Conservation (phyloP, 2,113 vertebrate genomes). For the Syngnathus typhle region DNA sequence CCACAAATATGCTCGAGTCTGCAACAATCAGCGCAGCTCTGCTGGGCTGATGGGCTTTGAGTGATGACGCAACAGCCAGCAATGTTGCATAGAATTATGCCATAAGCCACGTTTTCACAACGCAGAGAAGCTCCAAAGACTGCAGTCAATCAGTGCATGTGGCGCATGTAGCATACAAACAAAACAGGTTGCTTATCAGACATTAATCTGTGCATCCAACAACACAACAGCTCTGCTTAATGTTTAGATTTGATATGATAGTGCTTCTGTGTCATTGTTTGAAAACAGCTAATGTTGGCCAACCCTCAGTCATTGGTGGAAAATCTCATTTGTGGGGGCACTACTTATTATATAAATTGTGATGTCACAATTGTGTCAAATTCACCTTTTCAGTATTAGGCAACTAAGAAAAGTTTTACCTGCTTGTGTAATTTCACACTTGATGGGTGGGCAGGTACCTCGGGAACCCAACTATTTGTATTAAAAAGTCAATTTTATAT, state of each 20-base stretch:
- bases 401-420: background rate
- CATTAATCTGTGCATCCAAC: too few relatives aligned
- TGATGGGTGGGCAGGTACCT: background rate
- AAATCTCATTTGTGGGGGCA: too few relatives aligned
- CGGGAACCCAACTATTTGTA: background rate
- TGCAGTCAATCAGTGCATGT: too few relatives aligned
- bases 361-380: constrained; percentile 21
- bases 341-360: too few relatives aligned
- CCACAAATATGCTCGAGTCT: background rate
- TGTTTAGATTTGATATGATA: too few relatives aligned
- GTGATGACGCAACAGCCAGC: constrained; percentile 66
- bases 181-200: too few relatives aligned
- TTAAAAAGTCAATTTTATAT: background rate
- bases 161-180: too few relatives aligned
- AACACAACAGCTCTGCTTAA: too few relatives aligned
- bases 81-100: constrained; percentile 62
- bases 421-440: background rate
- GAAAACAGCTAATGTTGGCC: too few relatives aligned
- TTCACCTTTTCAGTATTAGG: background rate
- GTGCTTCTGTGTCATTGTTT: too few relatives aligned
- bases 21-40: constrained; percentile 27
- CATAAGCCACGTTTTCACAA: constrained; percentile 63
- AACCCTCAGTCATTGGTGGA: too few relatives aligned
- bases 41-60: constrained; percentile 46
- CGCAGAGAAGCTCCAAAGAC: constrained; percentile 39